Evolutionary conservation across 2,797 vertebrate genomes (phyloP).

Genomic region (Hybognathus amarus): DNA sequence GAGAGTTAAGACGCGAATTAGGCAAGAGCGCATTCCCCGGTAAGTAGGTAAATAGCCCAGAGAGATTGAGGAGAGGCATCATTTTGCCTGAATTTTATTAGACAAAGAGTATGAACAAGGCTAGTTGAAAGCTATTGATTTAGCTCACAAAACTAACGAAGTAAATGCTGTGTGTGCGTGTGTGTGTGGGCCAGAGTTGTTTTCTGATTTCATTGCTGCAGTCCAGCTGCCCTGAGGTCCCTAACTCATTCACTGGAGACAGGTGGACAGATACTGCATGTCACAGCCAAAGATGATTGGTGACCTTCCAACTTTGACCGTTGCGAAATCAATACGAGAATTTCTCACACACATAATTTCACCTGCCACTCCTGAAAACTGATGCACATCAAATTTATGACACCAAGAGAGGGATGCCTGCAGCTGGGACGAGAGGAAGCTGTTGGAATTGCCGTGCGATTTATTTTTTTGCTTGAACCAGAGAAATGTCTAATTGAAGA

Average conservation of each 20-base stretch:
- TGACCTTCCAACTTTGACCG: conserved; percentile 42
- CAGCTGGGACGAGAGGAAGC: background rate
- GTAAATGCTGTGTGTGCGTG: conserved; percentile 8
- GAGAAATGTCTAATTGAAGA: no score
- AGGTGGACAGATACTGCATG: conserved; percentile 45
- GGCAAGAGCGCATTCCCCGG: conserved; percentile 47
- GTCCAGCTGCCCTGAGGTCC: background rate
- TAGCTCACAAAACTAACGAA: background rate
- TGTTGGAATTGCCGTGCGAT: no score
- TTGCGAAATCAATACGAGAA: conserved; percentile 43
- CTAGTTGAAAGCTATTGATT: conserved; percentile 48
- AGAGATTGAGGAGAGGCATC: conserved; percentile 36
- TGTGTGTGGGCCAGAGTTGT: conserved; percentile 4
- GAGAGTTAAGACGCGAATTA: conserved; percentile 56
- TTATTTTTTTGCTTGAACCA: no score
- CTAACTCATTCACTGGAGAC: conserved; percentile 34
- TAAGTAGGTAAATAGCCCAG: conserved; percentile 55
- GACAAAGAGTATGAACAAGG: conserved; percentile 45
- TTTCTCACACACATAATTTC: conserved; percentile 38
- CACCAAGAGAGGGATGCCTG: background rate
- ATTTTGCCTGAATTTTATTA: conserved; percentile 39
- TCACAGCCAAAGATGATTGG: conserved; percentile 33
- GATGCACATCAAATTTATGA: conserved; percentile 2
- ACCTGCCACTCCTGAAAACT: conserved; percentile 33
- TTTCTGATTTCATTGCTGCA: conserved; percentile 22